phyloP scores from a whole-genome alignment of 2,888 invertebrate genomes.

The Rhorus exstirpatorius region DNA sequence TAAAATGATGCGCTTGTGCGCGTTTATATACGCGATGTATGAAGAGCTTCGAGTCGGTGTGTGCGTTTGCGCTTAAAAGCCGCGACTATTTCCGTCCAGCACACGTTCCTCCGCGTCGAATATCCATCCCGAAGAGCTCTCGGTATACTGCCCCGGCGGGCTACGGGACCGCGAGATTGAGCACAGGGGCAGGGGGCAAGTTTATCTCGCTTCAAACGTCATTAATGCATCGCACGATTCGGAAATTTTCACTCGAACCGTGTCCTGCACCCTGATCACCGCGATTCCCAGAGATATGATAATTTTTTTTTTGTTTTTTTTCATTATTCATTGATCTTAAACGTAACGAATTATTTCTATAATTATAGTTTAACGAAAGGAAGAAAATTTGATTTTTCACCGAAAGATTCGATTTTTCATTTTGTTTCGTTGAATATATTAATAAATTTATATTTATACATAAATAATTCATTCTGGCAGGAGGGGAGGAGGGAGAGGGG shows the following conservation, averaged over 20 bases:
- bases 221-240: constrained; percentile 58
- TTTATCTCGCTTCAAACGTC: constrained; percentile 48
- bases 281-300: constrained; percentile 34
- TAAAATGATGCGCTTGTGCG: constrained; percentile 18
- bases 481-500: too few relatives aligned
- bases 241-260: constrained; percentile 52
- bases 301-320: constrained; percentile 5
- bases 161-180: constrained; percentile 31
- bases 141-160: neutral
- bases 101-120: constrained; percentile 48
- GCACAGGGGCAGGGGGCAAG: constrained; percentile 16
- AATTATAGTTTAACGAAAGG: too few relatives aligned
- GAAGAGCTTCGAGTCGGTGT: constrained; percentile 47
- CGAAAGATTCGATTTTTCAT: too few relatives aligned
- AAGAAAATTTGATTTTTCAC: too few relatives aligned
- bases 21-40: constrained; percentile 31
- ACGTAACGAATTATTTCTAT: too few relatives aligned
- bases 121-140: constrained; percentile 39
- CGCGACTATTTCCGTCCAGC: constrained; percentile 69
- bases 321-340: constrained; percentile 18
- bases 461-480: too few relatives aligned
- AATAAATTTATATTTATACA: too few relatives aligned
- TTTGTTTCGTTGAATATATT: too few relatives aligned
- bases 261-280: constrained; percentile 57
- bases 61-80: constrained; percentile 58